phyloP scores from a whole-genome alignment of 1,140 invertebrate genomes.

The Lordiphosa stackelbergi region DNA sequence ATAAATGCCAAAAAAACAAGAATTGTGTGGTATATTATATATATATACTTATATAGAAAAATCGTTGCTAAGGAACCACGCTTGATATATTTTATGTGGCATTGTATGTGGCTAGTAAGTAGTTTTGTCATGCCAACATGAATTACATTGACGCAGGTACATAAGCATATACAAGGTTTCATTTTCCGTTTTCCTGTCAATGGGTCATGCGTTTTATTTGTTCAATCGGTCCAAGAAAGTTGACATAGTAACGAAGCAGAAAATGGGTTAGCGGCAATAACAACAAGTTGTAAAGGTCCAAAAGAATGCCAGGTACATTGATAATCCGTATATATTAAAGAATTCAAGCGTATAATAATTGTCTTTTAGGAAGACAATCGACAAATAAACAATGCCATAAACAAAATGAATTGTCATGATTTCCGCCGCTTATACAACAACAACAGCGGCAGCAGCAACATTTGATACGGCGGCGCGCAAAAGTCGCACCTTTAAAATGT shows the following conservation, averaged over 20 bases:
- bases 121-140: conserved; percentile 49
- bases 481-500: conserved; percentile 58
- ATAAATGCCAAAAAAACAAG: conserved; percentile 14
- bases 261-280: conserved; percentile 36
- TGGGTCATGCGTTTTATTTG: conserved; percentile 28
- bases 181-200: conserved; percentile 37
- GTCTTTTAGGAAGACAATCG: conserved; percentile 28
- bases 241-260: conserved; percentile 35
- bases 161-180: conserved; percentile 16
- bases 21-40: conserved; percentile 6
- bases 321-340: conserved; percentile 34
- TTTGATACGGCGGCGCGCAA: conserved; percentile 43
- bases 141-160: conserved; percentile 51
- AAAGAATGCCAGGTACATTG: conserved; percentile 10
- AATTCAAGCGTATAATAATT: conserved; percentile 59
- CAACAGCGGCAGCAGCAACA: conserved; percentile 19
- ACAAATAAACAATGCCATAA: conserved; percentile 61
- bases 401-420: conserved; percentile 64
- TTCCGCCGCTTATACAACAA: conserved; percentile 57
- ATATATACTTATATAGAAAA: conserved; percentile 1
- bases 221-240: conserved; percentile 17
- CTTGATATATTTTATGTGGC: conserved; percentile 9
- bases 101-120: not conserved
- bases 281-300: conserved; percentile 9
- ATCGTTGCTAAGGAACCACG: conserved; percentile 37